Evolutionary conservation across 1,140 invertebrate species (phyloP), one percentile per base, ranked within the genome.

Genomic region (Pantala flavescens): DNA sequence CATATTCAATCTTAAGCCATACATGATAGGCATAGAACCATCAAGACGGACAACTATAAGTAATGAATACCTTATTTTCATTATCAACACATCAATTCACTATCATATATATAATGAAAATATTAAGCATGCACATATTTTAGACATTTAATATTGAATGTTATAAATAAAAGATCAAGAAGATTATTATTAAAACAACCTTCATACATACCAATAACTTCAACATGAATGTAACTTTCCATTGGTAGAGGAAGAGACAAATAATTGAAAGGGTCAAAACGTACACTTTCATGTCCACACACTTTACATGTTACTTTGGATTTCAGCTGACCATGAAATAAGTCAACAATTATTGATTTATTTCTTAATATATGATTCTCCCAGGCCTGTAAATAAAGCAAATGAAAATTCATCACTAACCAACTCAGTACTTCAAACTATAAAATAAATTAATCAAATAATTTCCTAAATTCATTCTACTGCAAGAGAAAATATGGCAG

Each of bases 271-370:
- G 93, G 90, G 84, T 96, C 94, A 83, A 96, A 96, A 36, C 92
- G 87, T 42, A 94, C 92, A 76, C 91, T 93, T 78, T 91, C 88
- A 78, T 89, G 88, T 19, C 88, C 87, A 83, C 94, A 96, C 11
- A 88, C 87, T 78, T 89, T 86, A 83, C 94, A 96, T 70, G 87
- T 90, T 42, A 92, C 84, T 81, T 91, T 90, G 3, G 93, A 95
- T 84, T 94, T 95, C 0, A 96, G 84, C 82, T 95, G 93, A 0
- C 94, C 94, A 83, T 95, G 94, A 83, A 96, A 96, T 71, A 95
- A 83, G 82, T 96, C 94, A 36, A 94, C 93, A 73, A 96, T 89
- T 74, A 96, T 91, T 7, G 93, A 94, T 81, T 90, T 88, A 84
- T 88, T 88, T 74, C 93, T 85, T 7, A 90, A 82, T 73, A 91